Conservation (phyloP, 2,797 vertebrate species). For the Xerus rutilus region DNA sequence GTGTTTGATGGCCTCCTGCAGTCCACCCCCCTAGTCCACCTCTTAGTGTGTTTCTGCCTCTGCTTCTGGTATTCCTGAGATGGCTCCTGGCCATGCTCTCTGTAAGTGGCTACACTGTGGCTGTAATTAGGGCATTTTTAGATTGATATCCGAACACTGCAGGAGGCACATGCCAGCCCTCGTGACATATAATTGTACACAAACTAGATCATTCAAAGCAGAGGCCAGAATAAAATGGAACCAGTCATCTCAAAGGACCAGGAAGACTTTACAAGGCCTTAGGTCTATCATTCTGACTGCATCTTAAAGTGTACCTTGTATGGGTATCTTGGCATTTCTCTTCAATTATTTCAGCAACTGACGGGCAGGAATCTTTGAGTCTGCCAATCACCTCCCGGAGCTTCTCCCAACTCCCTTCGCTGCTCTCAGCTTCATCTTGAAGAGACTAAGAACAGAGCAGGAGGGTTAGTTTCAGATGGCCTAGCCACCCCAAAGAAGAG, state of each 20-base stretch:
- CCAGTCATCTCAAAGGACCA: background rate
- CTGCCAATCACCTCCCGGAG: constrained; percentile 82
- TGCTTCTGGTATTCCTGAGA: background rate
- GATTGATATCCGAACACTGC: background rate
- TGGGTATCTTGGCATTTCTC: constrained; percentile 81
- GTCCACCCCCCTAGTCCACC: background rate
- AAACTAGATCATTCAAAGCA: background rate
- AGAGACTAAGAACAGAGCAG: constrained; percentile 87
- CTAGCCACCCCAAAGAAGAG: background rate
- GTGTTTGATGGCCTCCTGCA: background rate
- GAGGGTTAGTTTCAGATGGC: background rate
- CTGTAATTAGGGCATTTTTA: background rate
- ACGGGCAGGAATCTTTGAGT: constrained; percentile 84
- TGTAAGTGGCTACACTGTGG: background rate
- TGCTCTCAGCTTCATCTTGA: constrained; percentile 87
- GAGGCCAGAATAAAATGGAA: background rate
- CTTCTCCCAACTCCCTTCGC: constrained; percentile 88
- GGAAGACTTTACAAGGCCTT: background rate
- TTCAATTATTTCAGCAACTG: constrained; percentile 84
- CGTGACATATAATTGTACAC: background rate
- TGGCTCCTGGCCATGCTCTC: rapidly evolving
- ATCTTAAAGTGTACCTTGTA: constrained; percentile 79
- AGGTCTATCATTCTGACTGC: background rate
- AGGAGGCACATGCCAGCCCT: background rate
- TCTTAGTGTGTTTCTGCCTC: background rate